Evolutionary conservation across 2,113 vertebrate genomes (phyloP), one percentile per base, ranked within the genome.

Genomic region (Anolis sagrei): DNA sequence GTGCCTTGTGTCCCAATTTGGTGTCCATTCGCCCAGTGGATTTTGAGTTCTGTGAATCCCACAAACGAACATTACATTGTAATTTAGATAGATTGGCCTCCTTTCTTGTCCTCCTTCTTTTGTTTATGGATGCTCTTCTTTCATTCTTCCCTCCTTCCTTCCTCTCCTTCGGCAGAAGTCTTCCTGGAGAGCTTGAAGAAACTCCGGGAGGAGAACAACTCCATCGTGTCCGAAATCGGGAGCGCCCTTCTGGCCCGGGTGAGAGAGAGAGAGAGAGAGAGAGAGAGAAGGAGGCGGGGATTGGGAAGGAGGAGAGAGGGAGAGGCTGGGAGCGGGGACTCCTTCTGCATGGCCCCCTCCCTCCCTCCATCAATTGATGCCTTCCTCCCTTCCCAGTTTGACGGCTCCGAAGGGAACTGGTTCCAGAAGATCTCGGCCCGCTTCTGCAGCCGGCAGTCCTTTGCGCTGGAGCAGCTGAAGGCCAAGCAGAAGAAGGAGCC

Each of bases 401-500:
- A 93, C 39, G 98, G 97, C 18, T 7, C 96, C 0, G 98, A 98
- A 89, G 98, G 98, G 14, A 95, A 95, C 2, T 98, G 97, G 98
- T 98, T 99, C 95, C 97, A 98, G 96, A 98, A 98, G 93, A 95
- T 98, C 89, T 98, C 98, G 1, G 95, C 98, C 2, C 97, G 98
- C 18, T 98, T 98, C 94, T 98, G 98, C 94, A 99, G 98, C 94
- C 97, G 96, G 89, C 98, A 98, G 92, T 97, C 97, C 0, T 98
- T 96, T 70, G 97, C 98, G 3, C 92, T 98, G 92, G 97, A 98
- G 25, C 97, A 97, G 91, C 97, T 99, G 79, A 99, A 98, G 92
- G 95, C 75, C 88, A 97, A 94, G 74, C 98, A 98, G 94, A 97
- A 96, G 92, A 98, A 93, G 89, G 98, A 99, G 1, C 88, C 96